These are phyloP conservation scores for Pentalonia nigronervosa DNA, from an alignment of 1,140 invertebrate species.

Conservation along the genomic window DNA sequence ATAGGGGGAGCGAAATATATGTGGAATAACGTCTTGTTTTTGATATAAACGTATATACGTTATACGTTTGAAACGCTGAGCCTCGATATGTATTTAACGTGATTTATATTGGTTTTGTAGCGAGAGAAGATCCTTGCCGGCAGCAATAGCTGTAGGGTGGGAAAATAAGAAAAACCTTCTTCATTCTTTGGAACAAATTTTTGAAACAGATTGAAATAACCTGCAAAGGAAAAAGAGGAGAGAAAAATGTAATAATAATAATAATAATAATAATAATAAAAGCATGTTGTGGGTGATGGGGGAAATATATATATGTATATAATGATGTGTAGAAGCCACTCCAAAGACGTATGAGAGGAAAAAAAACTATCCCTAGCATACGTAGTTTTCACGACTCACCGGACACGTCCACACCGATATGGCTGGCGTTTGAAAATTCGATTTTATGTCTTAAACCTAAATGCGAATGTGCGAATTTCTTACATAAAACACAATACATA, in stretches of 20 bases:
- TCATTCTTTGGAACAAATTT: constrained; percentile 24
- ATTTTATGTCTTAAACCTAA: constrained; percentile 28
- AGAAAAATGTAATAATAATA: constrained; percentile 36
- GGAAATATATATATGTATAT: neutral
- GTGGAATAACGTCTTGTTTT: neutral
- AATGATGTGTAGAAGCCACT: constrained; percentile 7
- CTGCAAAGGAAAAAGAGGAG: no score
- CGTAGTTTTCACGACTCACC: constrained; percentile 38
- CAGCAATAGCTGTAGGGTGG: neutral
- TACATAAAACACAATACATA: neutral
- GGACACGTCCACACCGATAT: constrained; percentile 48
- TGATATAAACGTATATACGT: neutral
- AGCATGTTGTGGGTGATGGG: neutral
- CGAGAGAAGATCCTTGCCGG: neutral
- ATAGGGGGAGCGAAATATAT: neutral
- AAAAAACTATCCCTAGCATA: neutral
- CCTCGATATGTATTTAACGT: constrained; percentile 26
- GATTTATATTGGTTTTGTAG: constrained; percentile 41
- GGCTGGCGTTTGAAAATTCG: constrained; percentile 22
- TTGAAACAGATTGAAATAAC: constrained; percentile 28
- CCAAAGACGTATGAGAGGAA: neutral
- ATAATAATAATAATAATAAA: constrained; percentile 23
- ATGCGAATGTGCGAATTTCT: neutral
- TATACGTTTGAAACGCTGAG: neutral
- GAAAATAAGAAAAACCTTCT: neutral